Percentiles rank a stretch among this genome's conserved stretches.
phyloP scores from a whole-genome alignment of 2,797 vertebrate genomes.

The Cryptoprocta ferox region DNA sequence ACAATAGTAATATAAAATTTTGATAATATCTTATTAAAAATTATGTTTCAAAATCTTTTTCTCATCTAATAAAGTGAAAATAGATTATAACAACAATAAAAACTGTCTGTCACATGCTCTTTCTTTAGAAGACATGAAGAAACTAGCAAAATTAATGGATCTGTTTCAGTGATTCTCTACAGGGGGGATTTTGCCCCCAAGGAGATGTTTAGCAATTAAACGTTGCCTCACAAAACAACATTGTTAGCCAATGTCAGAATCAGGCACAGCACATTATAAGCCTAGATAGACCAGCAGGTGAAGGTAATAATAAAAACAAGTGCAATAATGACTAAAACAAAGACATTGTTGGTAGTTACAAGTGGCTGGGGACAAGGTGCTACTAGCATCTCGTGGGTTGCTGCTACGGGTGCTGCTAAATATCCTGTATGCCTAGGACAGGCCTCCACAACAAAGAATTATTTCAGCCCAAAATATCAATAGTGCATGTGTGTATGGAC shows the following conservation, averaged over 20 bases:
- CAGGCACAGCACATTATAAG: not conserved
- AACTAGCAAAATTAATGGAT: not conserved
- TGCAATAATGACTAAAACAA: not conserved
- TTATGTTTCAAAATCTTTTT: slow-evolving; percentile 17
- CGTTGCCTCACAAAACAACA: not conserved
- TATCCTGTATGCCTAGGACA: not conserved
- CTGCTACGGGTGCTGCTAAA: not conserved
- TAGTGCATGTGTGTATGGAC: not conserved
- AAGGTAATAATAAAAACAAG: not conserved
- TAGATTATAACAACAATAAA: slow-evolving; percentile 7
- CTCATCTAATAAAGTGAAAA: not conserved
- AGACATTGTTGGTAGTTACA: not conserved
- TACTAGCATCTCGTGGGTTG: not conserved
- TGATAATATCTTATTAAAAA: slow-evolving; percentile 1
- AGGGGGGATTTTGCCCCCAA: not conserved
- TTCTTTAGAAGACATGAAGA: slow-evolving; percentile 37
- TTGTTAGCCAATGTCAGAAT: not conserved
- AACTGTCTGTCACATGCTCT: not conserved
- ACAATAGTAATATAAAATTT: not conserved
- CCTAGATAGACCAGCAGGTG: not conserved
- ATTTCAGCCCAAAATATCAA: not conserved
- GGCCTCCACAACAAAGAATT: not conserved
- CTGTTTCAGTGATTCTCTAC: slow-evolving; percentile 30
- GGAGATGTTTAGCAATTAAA: slow-evolving; percentile 9
- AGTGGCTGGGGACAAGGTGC: not conserved